Evolutionary conservation across 2,113 vertebrate species (phyloP).

Genomic region (Brienomyrus brachyistius): DNA sequence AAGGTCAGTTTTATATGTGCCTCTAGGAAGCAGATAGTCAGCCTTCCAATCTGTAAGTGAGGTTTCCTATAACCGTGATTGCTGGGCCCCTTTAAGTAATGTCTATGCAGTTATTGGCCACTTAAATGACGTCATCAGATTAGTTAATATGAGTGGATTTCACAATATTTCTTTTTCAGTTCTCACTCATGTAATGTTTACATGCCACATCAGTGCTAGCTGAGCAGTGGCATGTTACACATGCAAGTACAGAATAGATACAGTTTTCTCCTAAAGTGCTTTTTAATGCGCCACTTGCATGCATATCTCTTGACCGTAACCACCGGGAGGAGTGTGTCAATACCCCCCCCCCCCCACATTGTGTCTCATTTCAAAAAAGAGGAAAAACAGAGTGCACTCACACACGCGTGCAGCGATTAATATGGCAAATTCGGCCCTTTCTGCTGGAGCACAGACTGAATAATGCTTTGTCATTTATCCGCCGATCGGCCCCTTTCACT

Average conservation of each 20-base stretch:
- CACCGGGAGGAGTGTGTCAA: background rate
- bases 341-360: background rate
- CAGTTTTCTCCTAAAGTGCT: background rate
- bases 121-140: background rate
- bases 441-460: background rate
- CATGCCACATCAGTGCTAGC: background rate
- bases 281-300: background rate
- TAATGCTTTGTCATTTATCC: conserved; percentile 31
- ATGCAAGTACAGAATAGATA: background rate
- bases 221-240: background rate
- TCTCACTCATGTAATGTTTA: background rate
- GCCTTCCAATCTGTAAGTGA: background rate
- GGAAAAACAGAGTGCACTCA: background rate
- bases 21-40: background rate
- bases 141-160: background rate
- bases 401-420: background rate
- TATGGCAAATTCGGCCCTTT: background rate
- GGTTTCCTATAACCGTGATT: background rate
- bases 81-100: background rate
- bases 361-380: background rate
- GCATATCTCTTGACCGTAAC: background rate
- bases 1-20: background rate
- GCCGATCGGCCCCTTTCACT: conserved; percentile 39
- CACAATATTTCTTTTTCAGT: background rate
- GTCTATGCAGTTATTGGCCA: background rate